Conservation (phyloP, 2,113 vertebrate genomes). For the Sialia sialis region DNA sequence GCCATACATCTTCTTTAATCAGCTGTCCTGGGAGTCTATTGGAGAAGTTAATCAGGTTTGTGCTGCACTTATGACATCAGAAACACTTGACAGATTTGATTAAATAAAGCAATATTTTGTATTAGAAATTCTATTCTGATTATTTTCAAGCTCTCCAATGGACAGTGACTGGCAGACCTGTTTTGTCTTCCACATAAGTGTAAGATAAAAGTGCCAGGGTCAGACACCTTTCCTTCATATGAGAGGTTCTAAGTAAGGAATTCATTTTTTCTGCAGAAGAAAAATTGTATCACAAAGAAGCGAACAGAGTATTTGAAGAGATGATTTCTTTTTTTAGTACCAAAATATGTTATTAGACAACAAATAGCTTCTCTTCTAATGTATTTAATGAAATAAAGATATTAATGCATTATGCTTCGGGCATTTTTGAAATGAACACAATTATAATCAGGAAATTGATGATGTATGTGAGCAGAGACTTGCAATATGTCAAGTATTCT, state of each 20-base stretch:
- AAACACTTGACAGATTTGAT: background rate
- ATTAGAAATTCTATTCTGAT: background rate
- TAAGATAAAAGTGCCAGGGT: background rate
- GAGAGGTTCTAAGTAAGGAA: background rate
- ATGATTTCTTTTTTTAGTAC: background rate
- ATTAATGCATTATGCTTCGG: constrained; percentile 36
- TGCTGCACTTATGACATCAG: constrained; percentile 4
- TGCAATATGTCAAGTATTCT: background rate
- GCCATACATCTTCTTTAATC: background rate
- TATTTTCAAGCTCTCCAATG: background rate
- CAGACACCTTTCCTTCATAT: background rate
- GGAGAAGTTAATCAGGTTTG: constrained; percentile 17
- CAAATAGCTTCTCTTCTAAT: background rate
- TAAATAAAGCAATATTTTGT: background rate
- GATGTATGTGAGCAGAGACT: background rate
- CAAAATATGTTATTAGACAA: background rate
- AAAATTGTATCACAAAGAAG: background rate
- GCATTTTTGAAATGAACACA: constrained; percentile 18
- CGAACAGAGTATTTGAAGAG: background rate
- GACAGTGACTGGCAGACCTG: background rate
- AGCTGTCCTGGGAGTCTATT: background rate
- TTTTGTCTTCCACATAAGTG: background rate
- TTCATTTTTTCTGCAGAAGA: background rate
- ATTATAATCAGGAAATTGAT: constrained; percentile 40
- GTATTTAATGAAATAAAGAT: constrained; percentile 35